Conservation (phyloP, 1,140 invertebrate species). For the Acromyrmex charruanus region DNA sequence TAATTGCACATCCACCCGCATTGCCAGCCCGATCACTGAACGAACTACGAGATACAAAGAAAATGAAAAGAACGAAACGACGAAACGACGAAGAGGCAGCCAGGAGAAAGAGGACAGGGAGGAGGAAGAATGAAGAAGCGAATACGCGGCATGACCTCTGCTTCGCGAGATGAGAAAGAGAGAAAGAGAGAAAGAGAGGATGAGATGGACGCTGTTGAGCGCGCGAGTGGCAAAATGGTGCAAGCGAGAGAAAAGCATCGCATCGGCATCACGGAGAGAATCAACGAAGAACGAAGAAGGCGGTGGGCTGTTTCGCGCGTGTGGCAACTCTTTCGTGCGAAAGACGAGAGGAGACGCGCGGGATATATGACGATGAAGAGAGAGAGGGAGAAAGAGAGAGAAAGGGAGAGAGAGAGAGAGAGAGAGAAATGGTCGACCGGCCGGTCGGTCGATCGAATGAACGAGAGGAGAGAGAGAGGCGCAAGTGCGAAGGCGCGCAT, state of each 20-base stretch:
- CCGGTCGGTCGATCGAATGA: constrained; percentile 16
- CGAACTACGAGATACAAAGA: constrained; percentile 50
- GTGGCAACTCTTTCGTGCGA: constrained; percentile 68
- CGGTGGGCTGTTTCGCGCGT: constrained; percentile 66
- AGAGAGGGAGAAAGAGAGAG: constrained; percentile 6
- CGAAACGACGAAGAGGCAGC: constrained; percentile 5
- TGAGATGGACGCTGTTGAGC: constrained; percentile 4
- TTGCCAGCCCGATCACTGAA: constrained; percentile 71
- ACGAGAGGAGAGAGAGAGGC: constrained; percentile 24
- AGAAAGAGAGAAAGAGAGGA: neutral
- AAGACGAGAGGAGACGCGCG: constrained; percentile 58
- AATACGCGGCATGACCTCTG: constrained; percentile 71
- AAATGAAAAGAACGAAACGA: constrained; percentile 39
- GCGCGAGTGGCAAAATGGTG: constrained; percentile 42
- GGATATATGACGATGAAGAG: constrained; percentile 50
- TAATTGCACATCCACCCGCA: constrained; percentile 69
- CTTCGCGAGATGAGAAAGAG: constrained; percentile 55
- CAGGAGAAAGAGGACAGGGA: constrained; percentile 28
- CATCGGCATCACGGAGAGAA: neutral
- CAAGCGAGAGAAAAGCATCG: constrained; percentile 35
- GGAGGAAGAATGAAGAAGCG: constrained; percentile 70
- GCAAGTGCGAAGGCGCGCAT: constrained; percentile 63
- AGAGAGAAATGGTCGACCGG: constrained; percentile 26
- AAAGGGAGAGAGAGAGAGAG: too few relatives aligned
- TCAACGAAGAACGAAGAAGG: constrained; percentile 43